Evolutionary conservation across 2,888 invertebrate genomes (phyloP).

Genomic region (Aspidiotus rigidus): DNA sequence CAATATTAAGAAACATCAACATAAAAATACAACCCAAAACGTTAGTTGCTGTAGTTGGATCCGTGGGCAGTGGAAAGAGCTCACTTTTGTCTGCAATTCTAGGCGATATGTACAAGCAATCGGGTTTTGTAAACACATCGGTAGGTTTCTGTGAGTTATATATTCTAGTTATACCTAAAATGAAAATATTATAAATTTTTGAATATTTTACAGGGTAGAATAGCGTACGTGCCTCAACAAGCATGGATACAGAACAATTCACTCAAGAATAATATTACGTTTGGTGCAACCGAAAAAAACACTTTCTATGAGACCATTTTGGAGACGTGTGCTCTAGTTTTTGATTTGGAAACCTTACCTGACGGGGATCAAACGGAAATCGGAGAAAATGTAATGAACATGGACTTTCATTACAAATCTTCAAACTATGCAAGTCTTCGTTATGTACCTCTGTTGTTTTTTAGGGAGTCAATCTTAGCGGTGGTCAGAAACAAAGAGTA

Average conservation of each 20-base stretch:
- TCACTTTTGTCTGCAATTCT: conserved; percentile 79
- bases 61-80: too few relatives aligned
- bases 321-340: conserved; percentile 78
- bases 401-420: too few relatives aligned
- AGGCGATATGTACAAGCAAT: conserved; percentile 79
- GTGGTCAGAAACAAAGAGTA: conserved; percentile 86
- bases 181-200: conserved; percentile 3
- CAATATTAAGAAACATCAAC: conserved; percentile 65
- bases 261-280: conserved; percentile 82
- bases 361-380: conserved; percentile 97
- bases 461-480: conserved; percentile 72
- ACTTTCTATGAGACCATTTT: conserved; percentile 68
- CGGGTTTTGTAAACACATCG: conserved; percentile 69
- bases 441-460: background rate
- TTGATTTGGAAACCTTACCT: conserved; percentile 86
- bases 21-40: conserved; percentile 57
- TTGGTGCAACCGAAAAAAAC: conserved; percentile 66
- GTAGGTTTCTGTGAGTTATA: conserved; percentile 28
- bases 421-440: too few relatives aligned
- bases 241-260: conserved; percentile 98
- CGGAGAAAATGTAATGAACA: conserved; percentile 47
- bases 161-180: too few relatives aligned
- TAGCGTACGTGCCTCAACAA: conserved; percentile 86
- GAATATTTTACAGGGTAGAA: conserved; percentile 44
- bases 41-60: conserved; percentile 76